These are phyloP conservation scores for Halictus quadricinctus DNA, from an alignment of 2,888 invertebrate genomes.

Conservation along the genomic window DNA sequence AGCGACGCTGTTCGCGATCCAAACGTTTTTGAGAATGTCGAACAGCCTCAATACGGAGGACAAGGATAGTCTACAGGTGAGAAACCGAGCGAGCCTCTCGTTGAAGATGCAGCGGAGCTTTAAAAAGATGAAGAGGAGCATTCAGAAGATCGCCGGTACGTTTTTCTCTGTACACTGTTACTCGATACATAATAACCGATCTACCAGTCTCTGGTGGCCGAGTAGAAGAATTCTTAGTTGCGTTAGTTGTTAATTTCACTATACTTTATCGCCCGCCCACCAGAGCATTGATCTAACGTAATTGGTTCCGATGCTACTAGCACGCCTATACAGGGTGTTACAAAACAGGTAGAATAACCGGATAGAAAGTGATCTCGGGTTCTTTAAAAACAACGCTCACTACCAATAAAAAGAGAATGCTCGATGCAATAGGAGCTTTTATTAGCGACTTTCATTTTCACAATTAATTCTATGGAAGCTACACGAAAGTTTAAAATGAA, in stretches of 20 bases:
- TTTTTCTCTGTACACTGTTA: slow-evolving; percentile 5
- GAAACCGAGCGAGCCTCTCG: slow-evolving; percentile 66
- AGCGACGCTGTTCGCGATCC: neutral
- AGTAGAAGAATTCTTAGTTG: neutral
- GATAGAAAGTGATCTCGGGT: neutral
- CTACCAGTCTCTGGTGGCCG: neutral
- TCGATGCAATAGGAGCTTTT: neutral
- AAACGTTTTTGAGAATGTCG: slow-evolving; percentile 54
- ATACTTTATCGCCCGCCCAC: neutral
- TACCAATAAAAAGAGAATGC: neutral
- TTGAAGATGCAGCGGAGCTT: slow-evolving; percentile 76
- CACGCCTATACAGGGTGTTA: neutral
- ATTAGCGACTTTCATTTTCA: neutral
- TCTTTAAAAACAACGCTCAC: neutral
- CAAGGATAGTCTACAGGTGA: slow-evolving; percentile 50
- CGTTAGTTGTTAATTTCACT: no score
- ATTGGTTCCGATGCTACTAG: neutral
- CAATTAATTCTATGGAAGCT: neutral
- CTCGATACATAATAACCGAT: neutral
- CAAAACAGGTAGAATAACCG: slow-evolving; percentile 11
- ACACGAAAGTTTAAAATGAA: neutral
- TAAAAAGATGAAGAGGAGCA: slow-evolving; percentile 75
- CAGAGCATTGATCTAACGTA: neutral
- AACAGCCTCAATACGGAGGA: slow-evolving; percentile 43
- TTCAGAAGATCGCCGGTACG: slow-evolving; percentile 77